Conservation (phyloP, 2,797 vertebrate species). For the Gambusia yucatana region DNA sequence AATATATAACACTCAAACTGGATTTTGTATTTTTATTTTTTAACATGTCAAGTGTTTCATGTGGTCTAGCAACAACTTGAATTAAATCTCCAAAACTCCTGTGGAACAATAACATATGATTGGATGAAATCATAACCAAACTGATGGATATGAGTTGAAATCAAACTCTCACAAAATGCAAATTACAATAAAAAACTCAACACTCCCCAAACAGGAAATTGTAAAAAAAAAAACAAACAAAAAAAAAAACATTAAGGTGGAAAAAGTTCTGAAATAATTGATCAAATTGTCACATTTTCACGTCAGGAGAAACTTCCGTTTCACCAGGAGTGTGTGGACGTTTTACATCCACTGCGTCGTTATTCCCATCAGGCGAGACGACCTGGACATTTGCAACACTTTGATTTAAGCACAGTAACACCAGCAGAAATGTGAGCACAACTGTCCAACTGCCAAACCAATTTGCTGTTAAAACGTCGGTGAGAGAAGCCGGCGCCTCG, state of each 20-base stretch:
- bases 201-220: background rate
- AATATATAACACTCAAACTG: background rate
- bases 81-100: background rate
- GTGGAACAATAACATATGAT: background rate
- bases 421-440: conserved; percentile 45
- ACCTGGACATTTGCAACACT: conserved; percentile 38
- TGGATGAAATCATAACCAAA: background rate
- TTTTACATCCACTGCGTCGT: conserved; percentile 15
- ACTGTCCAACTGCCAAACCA: conserved; percentile 19
- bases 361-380: conserved; percentile 40
- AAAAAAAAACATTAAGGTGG: background rate
- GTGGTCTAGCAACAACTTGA: background rate
- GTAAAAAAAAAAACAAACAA: too few relatives aligned
- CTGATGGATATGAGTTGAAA: too few relatives aligned
- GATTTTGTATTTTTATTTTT: background rate
- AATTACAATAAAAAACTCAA: background rate
- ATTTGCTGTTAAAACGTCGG: conserved; percentile 23
- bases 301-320: background rate
- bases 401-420: conserved; percentile 27
- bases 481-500: conserved; percentile 61
- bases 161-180: background rate
- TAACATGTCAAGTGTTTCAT: background rate
- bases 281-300: background rate
- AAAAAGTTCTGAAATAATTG: background rate
- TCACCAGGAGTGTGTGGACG: background rate